Conservation (phyloP, 2,113 vertebrate genomes). For the Sylvietta virens region DNA sequence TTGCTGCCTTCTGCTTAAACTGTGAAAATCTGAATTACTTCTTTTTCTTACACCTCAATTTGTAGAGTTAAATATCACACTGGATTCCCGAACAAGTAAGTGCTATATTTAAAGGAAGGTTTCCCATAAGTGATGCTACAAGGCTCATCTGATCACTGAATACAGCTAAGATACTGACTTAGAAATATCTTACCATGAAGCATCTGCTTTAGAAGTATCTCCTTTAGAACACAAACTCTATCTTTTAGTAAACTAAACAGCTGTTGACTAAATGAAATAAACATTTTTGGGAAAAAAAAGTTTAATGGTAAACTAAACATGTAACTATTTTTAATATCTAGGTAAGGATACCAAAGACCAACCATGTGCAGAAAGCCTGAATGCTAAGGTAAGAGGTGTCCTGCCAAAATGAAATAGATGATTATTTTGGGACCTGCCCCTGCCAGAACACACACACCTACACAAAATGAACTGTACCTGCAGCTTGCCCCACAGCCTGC, state of each 20-base stretch:
- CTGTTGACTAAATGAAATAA: neutral
- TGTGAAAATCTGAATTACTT: neutral
- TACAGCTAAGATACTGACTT: neutral
- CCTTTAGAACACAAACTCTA: neutral
- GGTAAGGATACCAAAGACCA: neutral
- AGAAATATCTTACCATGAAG: neutral
- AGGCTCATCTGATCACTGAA: neutral
- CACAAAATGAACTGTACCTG: slow-evolving; percentile 75
- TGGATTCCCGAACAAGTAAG: neutral
- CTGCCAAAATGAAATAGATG: neutral
- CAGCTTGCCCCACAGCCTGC: slow-evolving; percentile 93
- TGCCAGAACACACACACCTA: neutral
- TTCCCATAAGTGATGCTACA: neutral
- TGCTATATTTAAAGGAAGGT: neutral
- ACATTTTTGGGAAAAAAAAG: neutral
- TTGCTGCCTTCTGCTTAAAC: neutral
- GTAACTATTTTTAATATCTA: neutral
- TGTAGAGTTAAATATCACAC: neutral
- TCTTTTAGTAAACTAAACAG: neutral
- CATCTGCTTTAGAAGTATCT: neutral
- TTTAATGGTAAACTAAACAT: neutral
- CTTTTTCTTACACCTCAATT: neutral
- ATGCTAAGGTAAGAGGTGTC: neutral
- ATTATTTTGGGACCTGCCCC: neutral
- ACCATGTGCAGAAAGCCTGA: neutral